These are phyloP conservation scores for Enteromius argenteus DNA, from an alignment of 2,797 vertebrate species.

Conservation along the genomic window DNA sequence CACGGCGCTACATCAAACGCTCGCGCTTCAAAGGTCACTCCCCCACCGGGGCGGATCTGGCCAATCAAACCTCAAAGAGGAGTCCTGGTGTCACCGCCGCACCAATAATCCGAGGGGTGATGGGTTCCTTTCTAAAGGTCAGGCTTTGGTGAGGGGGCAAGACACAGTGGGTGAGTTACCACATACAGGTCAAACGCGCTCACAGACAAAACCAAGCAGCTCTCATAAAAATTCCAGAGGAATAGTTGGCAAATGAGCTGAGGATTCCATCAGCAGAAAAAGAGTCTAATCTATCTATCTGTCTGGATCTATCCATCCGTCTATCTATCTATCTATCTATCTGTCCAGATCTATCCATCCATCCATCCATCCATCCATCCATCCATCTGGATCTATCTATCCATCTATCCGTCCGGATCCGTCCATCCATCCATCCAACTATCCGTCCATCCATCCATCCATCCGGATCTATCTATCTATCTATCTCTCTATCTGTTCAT, in stretches of 20 bases:
- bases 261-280: constrained; percentile 31
- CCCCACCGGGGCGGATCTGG: constrained; percentile 27
- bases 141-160: constrained; percentile 57
- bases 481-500: no score
- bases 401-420: no score
- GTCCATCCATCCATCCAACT: no score
- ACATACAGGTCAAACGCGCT: constrained; percentile 52
- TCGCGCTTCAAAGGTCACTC: constrained; percentile 51
- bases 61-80: constrained; percentile 52
- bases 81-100: constrained; percentile 20
- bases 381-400: no score
- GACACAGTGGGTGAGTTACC: constrained; percentile 48
- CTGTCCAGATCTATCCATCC: no score
- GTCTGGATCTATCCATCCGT: no score
- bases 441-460: no score
- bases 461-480: no score
- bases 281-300: no score
- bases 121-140: constrained; percentile 56
- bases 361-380: no score
- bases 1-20: constrained; percentile 52
- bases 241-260: constrained; percentile 19
- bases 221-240: constrained; percentile 46
- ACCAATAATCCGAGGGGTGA: constrained; percentile 43
- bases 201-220: constrained; percentile 26
- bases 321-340: no score